Conservation (phyloP, 2,888 invertebrate genomes). For the Liodrosophila aerea region DNA sequence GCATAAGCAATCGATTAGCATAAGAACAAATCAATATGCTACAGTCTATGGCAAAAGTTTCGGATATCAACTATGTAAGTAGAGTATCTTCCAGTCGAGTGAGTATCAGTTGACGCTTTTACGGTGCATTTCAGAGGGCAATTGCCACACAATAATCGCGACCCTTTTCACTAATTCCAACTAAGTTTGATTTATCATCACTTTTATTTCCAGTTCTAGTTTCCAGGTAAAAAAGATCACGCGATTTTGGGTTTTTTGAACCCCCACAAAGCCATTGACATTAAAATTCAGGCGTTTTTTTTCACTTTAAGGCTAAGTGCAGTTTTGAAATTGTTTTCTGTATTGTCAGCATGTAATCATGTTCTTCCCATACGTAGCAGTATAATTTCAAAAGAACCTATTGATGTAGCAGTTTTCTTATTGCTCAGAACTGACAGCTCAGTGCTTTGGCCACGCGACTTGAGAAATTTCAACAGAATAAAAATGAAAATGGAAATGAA, state of each 20-base stretch:
- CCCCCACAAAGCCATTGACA: conserved; percentile 61
- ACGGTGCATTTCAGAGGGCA: conserved; percentile 12
- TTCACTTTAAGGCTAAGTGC: conserved; percentile 25
- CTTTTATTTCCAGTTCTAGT: conserved; percentile 24
- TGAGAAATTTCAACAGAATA: conserved; percentile 27
- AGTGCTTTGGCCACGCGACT: conserved; percentile 46
- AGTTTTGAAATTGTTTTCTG: conserved; percentile 32
- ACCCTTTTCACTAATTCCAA: conserved; percentile 33
- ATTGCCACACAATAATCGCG: background rate
- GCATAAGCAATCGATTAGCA: too few relatives aligned
- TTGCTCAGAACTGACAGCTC: conserved; percentile 8
- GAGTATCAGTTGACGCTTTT: background rate
- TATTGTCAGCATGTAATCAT: conserved; percentile 42
- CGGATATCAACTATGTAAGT: too few relatives aligned
- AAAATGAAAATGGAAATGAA: background rate
- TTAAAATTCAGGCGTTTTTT: conserved; percentile 12
- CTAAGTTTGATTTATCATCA: conserved; percentile 37
- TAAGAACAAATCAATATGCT: too few relatives aligned
- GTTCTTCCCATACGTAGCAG: too few relatives aligned
- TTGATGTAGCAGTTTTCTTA: conserved; percentile 9
- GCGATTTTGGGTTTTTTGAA: conserved; percentile 55
- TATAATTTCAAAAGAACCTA: conserved; percentile 4
- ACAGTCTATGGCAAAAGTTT: too few relatives aligned
- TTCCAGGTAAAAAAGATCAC: conserved; percentile 47
- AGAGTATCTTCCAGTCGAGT: background rate